Conservation (phyloP, 2,797 vertebrate species). For the Channallabes apus region DNA sequence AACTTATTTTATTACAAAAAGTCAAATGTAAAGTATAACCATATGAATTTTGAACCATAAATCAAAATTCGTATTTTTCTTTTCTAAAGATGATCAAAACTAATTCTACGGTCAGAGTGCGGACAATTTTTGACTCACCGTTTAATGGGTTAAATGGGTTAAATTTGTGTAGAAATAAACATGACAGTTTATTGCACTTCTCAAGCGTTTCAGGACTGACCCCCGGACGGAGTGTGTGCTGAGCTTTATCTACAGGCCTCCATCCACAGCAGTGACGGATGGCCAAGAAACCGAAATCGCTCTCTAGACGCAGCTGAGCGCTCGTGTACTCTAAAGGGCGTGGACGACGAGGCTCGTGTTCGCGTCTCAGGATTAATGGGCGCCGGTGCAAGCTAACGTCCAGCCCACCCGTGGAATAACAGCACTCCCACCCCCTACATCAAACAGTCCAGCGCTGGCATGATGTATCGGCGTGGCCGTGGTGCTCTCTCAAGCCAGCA, state of each 20-base stretch:
- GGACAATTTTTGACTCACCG: too few relatives aligned
- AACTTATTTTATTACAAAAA: background rate
- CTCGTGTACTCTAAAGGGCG: conserved; percentile 65
- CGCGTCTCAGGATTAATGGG: conserved; percentile 68
- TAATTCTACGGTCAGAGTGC: too few relatives aligned
- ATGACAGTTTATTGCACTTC: conserved; percentile 1
- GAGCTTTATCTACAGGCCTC: conserved; percentile 32
- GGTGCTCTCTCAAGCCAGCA: conserved; percentile 71
- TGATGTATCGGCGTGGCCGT: conserved; percentile 76
- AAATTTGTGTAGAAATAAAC: background rate
- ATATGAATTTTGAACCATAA: too few relatives aligned
- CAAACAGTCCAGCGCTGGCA: conserved; percentile 72
- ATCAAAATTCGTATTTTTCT: too few relatives aligned
- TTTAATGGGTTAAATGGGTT: background rate
- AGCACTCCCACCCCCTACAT: conserved; percentile 62
- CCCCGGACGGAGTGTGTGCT: background rate
- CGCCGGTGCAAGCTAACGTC: conserved; percentile 48
- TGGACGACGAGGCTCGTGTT: conserved; percentile 38
- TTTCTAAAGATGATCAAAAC: too few relatives aligned
- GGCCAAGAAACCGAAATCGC: conserved; percentile 8
- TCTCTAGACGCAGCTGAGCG: conserved; percentile 7
- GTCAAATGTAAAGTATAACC: background rate
- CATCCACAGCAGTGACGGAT: conserved; percentile 32
- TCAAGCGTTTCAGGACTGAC: background rate
- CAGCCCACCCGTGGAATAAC: conserved; percentile 67